Base-by-base conservation (phyloP, 2,888 invertebrate genomes). In the Andricus quercusramuli region DNA sequence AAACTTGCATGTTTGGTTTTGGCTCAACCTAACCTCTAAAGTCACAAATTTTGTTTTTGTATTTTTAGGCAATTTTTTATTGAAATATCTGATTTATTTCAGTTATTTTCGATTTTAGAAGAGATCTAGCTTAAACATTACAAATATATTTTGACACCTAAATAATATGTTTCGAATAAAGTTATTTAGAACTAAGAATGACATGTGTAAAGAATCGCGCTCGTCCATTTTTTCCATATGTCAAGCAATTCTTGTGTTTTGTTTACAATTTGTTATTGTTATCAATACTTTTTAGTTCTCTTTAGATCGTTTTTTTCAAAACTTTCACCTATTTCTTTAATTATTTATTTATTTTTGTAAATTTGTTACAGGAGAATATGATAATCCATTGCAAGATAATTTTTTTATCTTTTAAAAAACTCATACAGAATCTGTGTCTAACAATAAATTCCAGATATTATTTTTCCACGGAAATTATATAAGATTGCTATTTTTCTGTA, bases 161-260 rank as follows among this genome's bases (percentile, higher is more conserved):
- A 56, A 56, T n/a, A n/a, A 56, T n/a, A n/a, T 56, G 3, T 56
- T n/a, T 3, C n/a, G n/a, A 11, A n/a, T 56, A 56, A 56, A n/a
- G n/a, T 9, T 56, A 56, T 56, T 47, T 56, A 11, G n/a, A n/a
- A n/a, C 1, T 56, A n/a, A 3, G 2, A 56, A 3, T 11, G 3
- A 20, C 17, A 47, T 47, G 47, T 56, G 11, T 51, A 29, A n/a
- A 11, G 41, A 41, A 13, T 41, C 13, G 41, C 13, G 13, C 13
- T 41, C 3, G 13, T 41, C 5, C 47, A 76, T 76, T 56, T n/a
- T 51, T 76, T 76, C 56, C 32, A 51, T 29, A 68, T 32, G 51
- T 20, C 59, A 74, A 17, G 65, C 32, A 78, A 56, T 74, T 56
- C 17, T 78, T 13, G 15, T 47, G 44, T 76, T 29, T 74, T 15